A percentile compares a stretch with the other conserved stretches of the same genome.
Evolutionary conservation across 2,888 invertebrate species (phyloP).

Genomic region (Athripsodes cinereus): DNA sequence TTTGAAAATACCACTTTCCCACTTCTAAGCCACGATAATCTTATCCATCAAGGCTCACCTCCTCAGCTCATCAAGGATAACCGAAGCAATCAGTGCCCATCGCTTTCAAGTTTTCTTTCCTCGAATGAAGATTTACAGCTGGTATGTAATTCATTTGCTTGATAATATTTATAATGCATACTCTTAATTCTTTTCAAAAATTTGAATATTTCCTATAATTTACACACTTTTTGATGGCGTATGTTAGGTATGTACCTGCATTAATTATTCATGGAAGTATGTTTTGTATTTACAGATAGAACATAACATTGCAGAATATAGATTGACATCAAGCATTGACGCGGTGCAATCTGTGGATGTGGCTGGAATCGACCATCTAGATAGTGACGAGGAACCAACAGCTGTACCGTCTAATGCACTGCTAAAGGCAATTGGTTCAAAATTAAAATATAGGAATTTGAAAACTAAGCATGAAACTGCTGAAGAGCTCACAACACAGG

Average conservation of each 20-base stretch:
- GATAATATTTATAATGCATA: background rate
- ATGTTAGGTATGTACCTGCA: background rate
- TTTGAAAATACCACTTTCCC: background rate
- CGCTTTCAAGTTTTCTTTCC: background rate
- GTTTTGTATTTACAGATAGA: background rate
- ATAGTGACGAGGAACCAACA: background rate
- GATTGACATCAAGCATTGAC: background rate
- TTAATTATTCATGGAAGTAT: background rate
- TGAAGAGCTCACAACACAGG: background rate
- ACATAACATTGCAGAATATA: background rate
- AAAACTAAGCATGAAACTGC: background rate
- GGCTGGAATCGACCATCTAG: background rate
- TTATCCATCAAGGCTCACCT: background rate
- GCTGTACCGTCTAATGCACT: background rate
- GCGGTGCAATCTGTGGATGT: background rate
- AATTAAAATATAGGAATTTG: background rate
- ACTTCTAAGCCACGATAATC: background rate
- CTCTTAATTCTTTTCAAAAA: too few species aligned
- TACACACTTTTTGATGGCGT: background rate
- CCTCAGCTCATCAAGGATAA: background rate
- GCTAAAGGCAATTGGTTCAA: background rate
- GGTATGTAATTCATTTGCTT: background rate
- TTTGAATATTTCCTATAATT: background rate
- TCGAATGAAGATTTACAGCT: background rate
- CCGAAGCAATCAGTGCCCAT: background rate